These are phyloP conservation scores for Promerops cafer DNA, from an alignment of 2,113 vertebrate species.

Conservation along the genomic window DNA sequence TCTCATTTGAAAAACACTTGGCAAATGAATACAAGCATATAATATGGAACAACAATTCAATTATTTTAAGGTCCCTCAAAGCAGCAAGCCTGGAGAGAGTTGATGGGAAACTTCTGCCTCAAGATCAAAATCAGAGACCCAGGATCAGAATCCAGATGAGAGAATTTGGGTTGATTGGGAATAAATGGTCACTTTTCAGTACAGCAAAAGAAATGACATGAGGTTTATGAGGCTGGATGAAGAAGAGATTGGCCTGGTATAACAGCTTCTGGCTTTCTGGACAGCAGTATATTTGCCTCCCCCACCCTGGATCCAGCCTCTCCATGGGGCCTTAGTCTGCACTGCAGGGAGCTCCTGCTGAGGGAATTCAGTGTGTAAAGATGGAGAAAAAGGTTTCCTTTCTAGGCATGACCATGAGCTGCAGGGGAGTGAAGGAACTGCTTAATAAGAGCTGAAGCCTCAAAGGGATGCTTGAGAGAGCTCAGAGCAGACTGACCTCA, in stretches of 20 bases:
- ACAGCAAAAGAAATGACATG: not conserved
- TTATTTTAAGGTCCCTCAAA: not conserved
- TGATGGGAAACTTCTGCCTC: not conserved
- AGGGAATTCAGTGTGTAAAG: not conserved
- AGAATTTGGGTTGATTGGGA: not conserved
- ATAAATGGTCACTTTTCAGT: not conserved
- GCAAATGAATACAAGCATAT: not conserved
- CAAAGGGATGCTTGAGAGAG: not conserved
- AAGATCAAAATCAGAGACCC: not conserved
- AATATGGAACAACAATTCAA: not conserved
- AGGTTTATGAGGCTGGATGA: not conserved
- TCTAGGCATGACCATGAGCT: not conserved
- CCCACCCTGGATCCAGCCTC: not conserved
- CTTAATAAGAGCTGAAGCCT: not conserved
- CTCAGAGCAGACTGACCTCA: conserved; percentile 3
- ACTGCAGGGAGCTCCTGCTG: not conserved
- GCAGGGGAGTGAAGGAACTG: not conserved
- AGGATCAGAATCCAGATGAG: not conserved
- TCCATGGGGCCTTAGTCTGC: not conserved
- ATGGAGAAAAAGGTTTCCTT: not conserved
- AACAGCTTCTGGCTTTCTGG: not conserved
- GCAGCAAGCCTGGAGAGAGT: not conserved
- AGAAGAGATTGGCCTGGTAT: not conserved
- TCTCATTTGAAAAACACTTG: not conserved
- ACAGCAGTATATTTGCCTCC: not conserved